Percentiles rank a stretch among this genome's conserved stretches.
phyloP scores from a whole-genome alignment of 1,140 invertebrate genomes.

The Philotrypesis tridentata region DNA sequence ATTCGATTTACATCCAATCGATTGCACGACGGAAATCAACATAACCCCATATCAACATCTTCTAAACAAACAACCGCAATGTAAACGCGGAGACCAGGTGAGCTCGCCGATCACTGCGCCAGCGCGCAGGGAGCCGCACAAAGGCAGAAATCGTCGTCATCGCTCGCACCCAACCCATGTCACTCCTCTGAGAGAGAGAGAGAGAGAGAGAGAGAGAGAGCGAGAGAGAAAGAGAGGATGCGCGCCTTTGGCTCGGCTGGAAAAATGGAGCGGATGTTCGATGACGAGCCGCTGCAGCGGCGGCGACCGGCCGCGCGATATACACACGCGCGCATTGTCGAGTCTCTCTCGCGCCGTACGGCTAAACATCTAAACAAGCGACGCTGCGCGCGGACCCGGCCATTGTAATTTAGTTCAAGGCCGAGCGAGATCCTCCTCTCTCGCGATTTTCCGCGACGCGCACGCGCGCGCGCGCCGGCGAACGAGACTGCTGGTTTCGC shows the following conservation, averaged over 20 bases:
- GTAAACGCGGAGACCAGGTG: no score
- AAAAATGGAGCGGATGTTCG: slow-evolving; percentile 48
- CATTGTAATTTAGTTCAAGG: slow-evolving; percentile 63
- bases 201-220: background rate
- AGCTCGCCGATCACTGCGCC: no score
- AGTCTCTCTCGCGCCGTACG: slow-evolving; percentile 20
- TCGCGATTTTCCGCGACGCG: no score
- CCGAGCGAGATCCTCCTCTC: slow-evolving; percentile 35
- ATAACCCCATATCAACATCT: no score
- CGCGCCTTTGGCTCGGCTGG: background rate
- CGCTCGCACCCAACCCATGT: background rate
- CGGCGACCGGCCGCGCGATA: background rate
- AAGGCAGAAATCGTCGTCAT: background rate
- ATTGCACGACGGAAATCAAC: no score
- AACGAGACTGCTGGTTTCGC: no score
- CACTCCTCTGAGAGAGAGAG: background rate
- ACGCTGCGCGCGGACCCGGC: slow-evolving; percentile 35
- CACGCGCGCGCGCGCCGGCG: background rate
- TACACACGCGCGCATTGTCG: background rate
- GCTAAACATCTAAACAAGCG: slow-evolving; percentile 62
- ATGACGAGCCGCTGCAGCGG: no score
- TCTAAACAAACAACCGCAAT: no score
- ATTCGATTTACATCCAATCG: no score
- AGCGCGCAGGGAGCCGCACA: no score
- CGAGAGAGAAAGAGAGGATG: background rate